A percentile compares a stretch with the other conserved stretches of the same genome.
Conservation (phyloP, 2,888 invertebrate genomes). For the Eurytoma adleriae region DNA sequence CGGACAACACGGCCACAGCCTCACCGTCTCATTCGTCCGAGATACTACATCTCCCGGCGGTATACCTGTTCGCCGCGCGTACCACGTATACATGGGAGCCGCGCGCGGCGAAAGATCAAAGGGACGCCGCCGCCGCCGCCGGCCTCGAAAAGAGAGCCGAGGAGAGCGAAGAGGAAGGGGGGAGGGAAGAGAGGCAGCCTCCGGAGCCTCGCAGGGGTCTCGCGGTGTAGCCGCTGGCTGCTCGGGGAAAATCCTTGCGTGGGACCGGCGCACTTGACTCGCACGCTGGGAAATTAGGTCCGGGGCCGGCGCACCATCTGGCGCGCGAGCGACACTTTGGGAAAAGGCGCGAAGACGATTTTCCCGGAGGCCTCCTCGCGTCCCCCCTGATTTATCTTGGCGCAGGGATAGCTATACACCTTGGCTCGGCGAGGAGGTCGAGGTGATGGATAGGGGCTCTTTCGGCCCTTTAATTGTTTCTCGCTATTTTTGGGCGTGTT, state of each 20-base stretch:
- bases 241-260: not conserved
- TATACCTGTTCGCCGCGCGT: slow-evolving; percentile 36
- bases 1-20: slow-evolving; percentile 19
- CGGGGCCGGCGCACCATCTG: slow-evolving; percentile 25
- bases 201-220: slow-evolving; percentile 49
- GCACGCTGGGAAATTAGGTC: no score
- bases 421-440: no score
- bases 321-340: slow-evolving; percentile 27
- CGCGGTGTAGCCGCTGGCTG: not conserved
- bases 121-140: slow-evolving; percentile 22
- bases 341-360: slow-evolving; percentile 7
- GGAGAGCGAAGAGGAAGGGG: not conserved
- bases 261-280: not conserved
- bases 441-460: no score
- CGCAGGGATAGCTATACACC: no score
- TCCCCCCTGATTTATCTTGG: no score
- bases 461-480: no score
- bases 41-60: slow-evolving; percentile 20
- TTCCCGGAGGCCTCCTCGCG: not conserved
- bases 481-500: no score
- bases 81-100: not conserved
- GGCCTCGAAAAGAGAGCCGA: slow-evolving; percentile 16
- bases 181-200: not conserved
- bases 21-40: slow-evolving; percentile 23
- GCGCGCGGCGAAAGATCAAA: slow-evolving; percentile 32